These are phyloP conservation scores for Aphidoletes aphidimyza DNA, from an alignment of 2,888 invertebrate genomes.

Conservation along the genomic window DNA sequence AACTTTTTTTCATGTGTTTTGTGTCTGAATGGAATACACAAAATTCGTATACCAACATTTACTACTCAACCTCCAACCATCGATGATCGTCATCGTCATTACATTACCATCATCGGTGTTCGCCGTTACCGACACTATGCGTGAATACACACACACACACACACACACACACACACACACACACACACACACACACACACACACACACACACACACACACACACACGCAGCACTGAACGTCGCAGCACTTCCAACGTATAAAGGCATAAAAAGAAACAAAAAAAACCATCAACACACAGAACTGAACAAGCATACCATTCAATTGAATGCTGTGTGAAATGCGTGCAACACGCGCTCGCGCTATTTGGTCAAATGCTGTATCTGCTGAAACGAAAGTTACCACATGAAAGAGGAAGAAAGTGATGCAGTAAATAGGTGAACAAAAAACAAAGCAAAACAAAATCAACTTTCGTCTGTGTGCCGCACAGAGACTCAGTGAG, in stretches of 20 bases:
- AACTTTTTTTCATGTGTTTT: not conserved
- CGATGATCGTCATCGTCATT: not conserved
- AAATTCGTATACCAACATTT: constrained; percentile 8
- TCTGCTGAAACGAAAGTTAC: constrained; percentile 21
- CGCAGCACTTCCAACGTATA: not conserved
- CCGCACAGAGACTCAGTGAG: not conserved
- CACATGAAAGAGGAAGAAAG: constrained; percentile 20
- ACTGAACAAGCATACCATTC: not conserved
- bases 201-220: no score
- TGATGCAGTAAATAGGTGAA: not conserved
- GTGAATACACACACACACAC: not conserved
- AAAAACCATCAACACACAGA: no score
- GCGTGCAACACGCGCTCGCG: not conserved
- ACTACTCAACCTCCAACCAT: constrained; percentile 45
- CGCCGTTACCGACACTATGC: not conserved
- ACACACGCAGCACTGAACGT: no score
- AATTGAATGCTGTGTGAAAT: not conserved
- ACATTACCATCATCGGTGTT: not conserved
- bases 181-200: no score
- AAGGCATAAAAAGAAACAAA: not conserved
- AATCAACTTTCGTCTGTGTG: not conserved
- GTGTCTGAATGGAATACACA: no score
- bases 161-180: no score
- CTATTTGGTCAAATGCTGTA: not conserved
- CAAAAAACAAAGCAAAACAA: not conserved